Base-by-base conservation (phyloP, 2,888 invertebrate genomes). In the Omphaloscelis lunosa region DNA sequence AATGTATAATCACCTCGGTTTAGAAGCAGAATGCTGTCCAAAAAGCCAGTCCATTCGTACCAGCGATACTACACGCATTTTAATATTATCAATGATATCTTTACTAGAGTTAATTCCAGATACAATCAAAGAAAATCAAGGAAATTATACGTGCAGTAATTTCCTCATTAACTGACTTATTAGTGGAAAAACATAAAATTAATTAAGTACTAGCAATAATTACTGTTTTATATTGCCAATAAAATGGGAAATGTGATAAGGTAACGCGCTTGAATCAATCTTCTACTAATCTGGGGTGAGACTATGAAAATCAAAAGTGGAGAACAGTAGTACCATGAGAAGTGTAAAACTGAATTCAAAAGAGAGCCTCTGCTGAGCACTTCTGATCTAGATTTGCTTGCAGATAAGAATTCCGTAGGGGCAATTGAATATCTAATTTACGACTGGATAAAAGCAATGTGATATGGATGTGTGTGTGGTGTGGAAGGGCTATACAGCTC, bases 21-120 rank as follows among this genome's bases (percentile, higher is more conserved):
- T 27, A 20, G n/a, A 45, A 53, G 27, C 5, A 0, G 45, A 41
- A 53, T 27, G 11, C 11, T 17, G 12, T 48, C 17, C 17, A n/a
- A 65, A 78, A 78, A 76, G 56, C 78, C 45, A 51, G 6, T 58
- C 6, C 12, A 77, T 8, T 17, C 12, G n/a, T 53, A 27, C 29
- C 2, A 51, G 20, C 4, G 76, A 75, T n/a, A 61, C 11, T 7
- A 45, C 7, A 34, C 29, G 62, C 77, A 75, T 75, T 62, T 53
- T 53, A 29, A 15, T 41, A 20, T 39, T 20, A 39, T 41, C 9
- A 20, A 53, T 11, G n/a, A 76, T 34, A n/a, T 45, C 2, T 23
- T 53, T 11, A 69, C 23, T 56, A 2, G 51, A 63, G 29, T 39
- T 23, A 53, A 63, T 8, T 75, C 23, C 17, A 77, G 20, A 9